Evolutionary conservation across 2,888 invertebrate species (phyloP).

Genomic region (Lepidochrysops patricia): DNA sequence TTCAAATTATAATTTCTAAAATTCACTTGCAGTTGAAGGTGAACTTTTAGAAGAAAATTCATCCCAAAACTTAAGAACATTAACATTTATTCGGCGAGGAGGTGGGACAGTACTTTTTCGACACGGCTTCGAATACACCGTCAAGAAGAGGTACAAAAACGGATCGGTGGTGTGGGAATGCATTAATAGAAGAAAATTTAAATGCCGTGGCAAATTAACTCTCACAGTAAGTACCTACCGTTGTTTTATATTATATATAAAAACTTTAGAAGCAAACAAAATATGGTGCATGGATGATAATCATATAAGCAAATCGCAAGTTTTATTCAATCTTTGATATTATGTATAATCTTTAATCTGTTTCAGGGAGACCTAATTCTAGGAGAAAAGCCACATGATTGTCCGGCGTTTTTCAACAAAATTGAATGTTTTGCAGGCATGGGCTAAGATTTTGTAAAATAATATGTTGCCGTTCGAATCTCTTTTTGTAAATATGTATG

Average conservation of each 20-base stretch:
- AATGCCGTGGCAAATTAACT: not conserved
- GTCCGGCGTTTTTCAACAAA: not conserved
- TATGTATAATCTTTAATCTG: too few relatives aligned
- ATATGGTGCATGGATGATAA: too few relatives aligned
- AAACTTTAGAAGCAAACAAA: too few relatives aligned
- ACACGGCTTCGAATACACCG: not conserved
- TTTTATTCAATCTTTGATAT: too few relatives aligned
- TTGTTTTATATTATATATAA: too few relatives aligned
- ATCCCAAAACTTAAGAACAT: not conserved
- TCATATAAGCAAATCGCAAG: too few relatives aligned
- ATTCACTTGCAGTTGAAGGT: not conserved
- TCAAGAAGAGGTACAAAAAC: not conserved
- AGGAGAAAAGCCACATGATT: not conserved
- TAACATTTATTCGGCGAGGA: not conserved
- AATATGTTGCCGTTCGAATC: too few relatives aligned
- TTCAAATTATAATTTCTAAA: too few relatives aligned
- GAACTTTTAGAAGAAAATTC: not conserved
- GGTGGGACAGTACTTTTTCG: not conserved
- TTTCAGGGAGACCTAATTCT: too few relatives aligned
- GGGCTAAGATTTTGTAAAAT: too few relatives aligned
- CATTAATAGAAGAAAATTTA: not conserved
- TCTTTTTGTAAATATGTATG: too few relatives aligned
- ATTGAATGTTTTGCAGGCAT: too few relatives aligned
- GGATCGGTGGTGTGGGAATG: conserved; percentile 7
- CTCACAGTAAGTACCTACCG: not conserved